phyloP scores from a whole-genome alignment of 2,888 invertebrate genomes.

The Lepidocyrtoides sp. region DNA sequence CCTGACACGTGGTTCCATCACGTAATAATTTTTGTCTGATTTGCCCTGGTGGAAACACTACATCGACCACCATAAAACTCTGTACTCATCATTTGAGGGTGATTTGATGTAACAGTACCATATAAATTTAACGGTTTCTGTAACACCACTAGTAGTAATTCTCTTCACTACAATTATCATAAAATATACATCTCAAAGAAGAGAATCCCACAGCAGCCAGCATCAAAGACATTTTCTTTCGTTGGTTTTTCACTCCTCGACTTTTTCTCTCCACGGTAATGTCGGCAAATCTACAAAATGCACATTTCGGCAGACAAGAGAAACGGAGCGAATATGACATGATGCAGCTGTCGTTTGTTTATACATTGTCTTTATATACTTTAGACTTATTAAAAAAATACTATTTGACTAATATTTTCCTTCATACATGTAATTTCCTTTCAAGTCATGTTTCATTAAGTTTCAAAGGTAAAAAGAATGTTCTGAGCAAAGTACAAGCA shows the following conservation, averaged over 20 bases:
- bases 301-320: conserved; percentile 40
- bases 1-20: conserved; percentile 60
- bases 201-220: neutral
- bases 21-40: neutral
- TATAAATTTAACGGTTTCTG: neutral
- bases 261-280: neutral
- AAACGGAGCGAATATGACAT: conserved; percentile 49
- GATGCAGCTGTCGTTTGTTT: conserved; percentile 68
- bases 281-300: neutral
- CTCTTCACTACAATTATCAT: neutral
- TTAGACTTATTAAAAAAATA: neutral
- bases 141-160: neutral
- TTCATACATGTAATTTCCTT: neutral
- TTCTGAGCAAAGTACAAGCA: no score
- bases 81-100: neutral
- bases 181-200: neutral
- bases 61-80: conserved; percentile 2
- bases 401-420: neutral
- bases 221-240: neutral
- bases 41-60: neutral
- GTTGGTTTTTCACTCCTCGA: neutral
- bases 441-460: conserved; percentile 50
- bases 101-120: neutral
- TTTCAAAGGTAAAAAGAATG: conserved; percentile 7
- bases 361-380: neutral